A percentile compares a stretch with the other conserved stretches of the same genome.
These are phyloP conservation scores for Fulmarus glacialis DNA, from an alignment of 2,113 vertebrate species.

Conservation along the genomic window DNA sequence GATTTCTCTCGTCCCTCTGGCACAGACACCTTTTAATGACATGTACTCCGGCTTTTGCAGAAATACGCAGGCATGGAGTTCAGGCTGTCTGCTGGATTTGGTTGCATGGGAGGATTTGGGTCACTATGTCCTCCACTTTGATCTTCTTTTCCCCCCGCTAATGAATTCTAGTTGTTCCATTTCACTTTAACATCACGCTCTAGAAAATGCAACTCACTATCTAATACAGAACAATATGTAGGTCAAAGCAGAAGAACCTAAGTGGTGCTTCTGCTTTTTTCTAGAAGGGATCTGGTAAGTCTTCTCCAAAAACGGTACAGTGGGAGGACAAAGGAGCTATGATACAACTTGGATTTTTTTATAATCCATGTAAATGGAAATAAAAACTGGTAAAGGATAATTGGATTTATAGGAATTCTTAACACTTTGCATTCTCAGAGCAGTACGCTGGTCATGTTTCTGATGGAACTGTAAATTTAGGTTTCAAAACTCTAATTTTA, in stretches of 20 bases:
- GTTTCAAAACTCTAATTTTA: neutral
- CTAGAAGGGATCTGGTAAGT: neutral
- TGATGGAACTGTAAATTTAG: neutral
- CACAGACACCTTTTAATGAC: neutral
- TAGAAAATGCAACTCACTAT: neutral
- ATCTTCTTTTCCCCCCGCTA: conserved; percentile 34
- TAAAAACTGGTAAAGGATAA: neutral
- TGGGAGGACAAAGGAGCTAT: neutral
- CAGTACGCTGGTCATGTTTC: neutral
- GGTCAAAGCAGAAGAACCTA: neutral
- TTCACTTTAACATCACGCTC: neutral
- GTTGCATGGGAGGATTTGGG: conserved; percentile 36
- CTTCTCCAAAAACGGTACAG: neutral
- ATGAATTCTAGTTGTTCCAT: neutral
- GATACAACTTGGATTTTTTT: neutral
- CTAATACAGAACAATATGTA: neutral
- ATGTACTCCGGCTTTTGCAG: neutral
- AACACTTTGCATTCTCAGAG: neutral
- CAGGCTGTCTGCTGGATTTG: conserved; percentile 25
- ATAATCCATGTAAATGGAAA: neutral
- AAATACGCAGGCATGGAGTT: neutral
- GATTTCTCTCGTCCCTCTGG: neutral
- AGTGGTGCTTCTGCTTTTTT: neutral
- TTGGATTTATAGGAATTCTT: neutral
- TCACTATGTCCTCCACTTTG: conserved; percentile 50